Conservation (phyloP, 2,797 vertebrate genomes). For the Strix occidentalis region DNA sequence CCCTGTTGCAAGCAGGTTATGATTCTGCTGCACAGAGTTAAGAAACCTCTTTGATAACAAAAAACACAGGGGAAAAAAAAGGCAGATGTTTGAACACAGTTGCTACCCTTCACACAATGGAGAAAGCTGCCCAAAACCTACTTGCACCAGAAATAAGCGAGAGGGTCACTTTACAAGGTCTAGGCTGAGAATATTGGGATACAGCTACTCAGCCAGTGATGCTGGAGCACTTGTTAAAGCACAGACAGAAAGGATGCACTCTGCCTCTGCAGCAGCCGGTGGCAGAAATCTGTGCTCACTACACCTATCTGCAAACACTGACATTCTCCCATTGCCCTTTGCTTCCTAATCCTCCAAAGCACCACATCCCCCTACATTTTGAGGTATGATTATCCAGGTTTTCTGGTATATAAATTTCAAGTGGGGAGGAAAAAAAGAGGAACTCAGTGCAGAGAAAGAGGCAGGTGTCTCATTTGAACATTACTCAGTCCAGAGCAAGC, state of each 20-base stretch:
- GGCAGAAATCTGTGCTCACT: background rate
- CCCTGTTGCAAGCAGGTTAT: background rate
- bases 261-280: background rate
- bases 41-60: background rate
- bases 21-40: background rate
- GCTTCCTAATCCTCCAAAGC: background rate
- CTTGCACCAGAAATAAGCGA: background rate
- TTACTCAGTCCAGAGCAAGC: background rate
- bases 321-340: background rate
- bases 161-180: background rate
- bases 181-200: background rate
- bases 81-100: background rate
- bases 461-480: background rate
- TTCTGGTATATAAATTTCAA: background rate
- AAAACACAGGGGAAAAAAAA: background rate
- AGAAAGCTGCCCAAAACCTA: background rate
- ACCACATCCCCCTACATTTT: background rate
- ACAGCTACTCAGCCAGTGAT: background rate
- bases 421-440: background rate
- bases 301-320: background rate
- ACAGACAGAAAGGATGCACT: background rate
- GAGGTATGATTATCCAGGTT: background rate
- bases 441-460: background rate
- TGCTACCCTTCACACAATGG: background rate
- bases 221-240: background rate